A percentile compares a stretch with the other conserved stretches of the same genome.
phyloP scores from a whole-genome alignment of 2,888 invertebrate species.

The Diarsia brunnea region DNA sequence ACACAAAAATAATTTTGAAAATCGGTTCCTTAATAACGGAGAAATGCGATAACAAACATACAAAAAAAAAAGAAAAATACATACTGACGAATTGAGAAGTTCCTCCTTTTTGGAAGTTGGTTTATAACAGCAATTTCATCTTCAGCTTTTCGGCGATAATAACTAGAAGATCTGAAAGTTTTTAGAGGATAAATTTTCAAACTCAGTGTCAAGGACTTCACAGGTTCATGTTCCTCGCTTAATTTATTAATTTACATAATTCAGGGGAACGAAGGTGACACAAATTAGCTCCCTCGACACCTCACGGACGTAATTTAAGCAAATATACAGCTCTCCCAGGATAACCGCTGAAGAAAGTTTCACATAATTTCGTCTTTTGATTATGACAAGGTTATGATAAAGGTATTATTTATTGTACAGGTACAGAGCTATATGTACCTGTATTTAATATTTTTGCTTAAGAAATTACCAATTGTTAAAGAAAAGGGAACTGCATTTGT shows the following conservation, averaged over 20 bases:
- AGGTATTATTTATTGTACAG: background rate
- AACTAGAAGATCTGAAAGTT: background rate
- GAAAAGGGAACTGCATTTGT: background rate
- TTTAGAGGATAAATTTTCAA: background rate
- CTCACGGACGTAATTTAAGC: conserved; percentile 37
- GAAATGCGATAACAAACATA: no score
- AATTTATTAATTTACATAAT: conserved; percentile 57
- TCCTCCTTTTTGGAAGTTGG: no score
- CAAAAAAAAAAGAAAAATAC: no score
- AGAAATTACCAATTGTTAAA: background rate
- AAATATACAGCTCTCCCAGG: conserved; percentile 42
- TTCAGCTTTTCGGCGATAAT: background rate
- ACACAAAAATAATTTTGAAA: no score
- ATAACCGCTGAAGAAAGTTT: conserved; percentile 40
- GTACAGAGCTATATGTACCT: background rate
- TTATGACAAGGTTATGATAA: background rate
- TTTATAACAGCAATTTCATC: no score
- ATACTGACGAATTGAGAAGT: no score
- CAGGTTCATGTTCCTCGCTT: conserved; percentile 6
- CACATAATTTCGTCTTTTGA: conserved; percentile 33
- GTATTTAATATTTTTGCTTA: background rate
- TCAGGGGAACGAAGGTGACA: conserved; percentile 32
- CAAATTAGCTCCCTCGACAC: conserved; percentile 45
- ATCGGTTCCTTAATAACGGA: no score
- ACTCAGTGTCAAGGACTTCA: conserved; percentile 9